phyloP scores from a whole-genome alignment of 92 coral and sea anemone species.

The Montipora capitata region DNA sequence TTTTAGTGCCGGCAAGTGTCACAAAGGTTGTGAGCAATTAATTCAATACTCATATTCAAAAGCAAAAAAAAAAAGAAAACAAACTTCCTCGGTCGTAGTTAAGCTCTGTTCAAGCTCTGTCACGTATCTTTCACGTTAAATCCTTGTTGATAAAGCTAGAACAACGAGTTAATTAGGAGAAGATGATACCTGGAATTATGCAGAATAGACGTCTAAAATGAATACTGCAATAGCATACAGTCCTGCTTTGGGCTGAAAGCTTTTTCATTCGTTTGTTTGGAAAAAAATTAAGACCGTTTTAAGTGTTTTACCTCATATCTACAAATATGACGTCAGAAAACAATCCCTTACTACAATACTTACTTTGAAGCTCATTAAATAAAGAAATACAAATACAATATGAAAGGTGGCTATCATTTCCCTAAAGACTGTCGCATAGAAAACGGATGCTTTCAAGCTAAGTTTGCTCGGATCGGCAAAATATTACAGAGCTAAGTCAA shows the following conservation, averaged over 20 bases:
- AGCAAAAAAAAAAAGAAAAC: no score
- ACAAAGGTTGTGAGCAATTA: no score
- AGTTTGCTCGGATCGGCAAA: no score
- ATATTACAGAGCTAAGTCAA: background rate
- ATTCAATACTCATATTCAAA: no score
- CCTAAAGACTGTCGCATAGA: background rate
- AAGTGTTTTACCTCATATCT: background rate
- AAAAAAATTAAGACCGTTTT: no score
- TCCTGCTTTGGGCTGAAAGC: background rate
- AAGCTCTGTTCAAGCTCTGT: no score
- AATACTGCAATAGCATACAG: background rate
- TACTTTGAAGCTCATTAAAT: background rate
- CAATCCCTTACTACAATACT: background rate
- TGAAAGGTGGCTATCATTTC: background rate
- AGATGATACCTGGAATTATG: background rate
- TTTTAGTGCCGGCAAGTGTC: no score
- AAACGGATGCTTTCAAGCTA: slow-evolving; percentile 25
- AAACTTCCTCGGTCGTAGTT: no score
- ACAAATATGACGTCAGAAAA: slow-evolving; percentile 18
- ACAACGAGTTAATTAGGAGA: no score
- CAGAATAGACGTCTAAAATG: background rate
- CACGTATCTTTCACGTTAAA: no score
- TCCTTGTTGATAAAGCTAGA: no score
- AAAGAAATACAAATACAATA: slow-evolving; percentile 25
- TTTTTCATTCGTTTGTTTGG: background rate